phyloP scores from a whole-genome alignment of 2,113 vertebrate genomes.

The Copsychus sechellarum region DNA sequence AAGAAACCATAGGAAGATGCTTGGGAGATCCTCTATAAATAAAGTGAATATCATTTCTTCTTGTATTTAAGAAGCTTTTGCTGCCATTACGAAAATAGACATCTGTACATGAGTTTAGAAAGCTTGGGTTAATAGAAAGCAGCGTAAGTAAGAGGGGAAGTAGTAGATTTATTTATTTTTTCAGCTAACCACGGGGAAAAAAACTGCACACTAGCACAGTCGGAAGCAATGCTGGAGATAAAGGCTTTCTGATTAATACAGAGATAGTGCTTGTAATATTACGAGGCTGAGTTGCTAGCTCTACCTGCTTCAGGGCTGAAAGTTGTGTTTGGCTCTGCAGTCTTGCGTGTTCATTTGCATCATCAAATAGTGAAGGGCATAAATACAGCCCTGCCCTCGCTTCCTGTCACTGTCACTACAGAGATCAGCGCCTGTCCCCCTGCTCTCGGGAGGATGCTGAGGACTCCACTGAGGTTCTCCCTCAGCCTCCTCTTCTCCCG shows the following conservation, averaged over 20 bases:
- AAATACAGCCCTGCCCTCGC: background rate
- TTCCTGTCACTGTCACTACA: background rate
- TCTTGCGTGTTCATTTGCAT: background rate
- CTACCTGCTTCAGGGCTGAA: background rate
- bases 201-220: background rate
- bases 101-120: background rate
- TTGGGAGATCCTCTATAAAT: background rate
- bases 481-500: background rate
- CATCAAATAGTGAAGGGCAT: background rate
- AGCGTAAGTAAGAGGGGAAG: background rate
- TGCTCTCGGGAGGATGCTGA: background rate
- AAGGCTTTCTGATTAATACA: background rate
- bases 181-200: background rate
- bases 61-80: background rate
- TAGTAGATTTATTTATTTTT: background rate
- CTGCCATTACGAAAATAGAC: background rate
- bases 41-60: background rate
- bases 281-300: background rate
- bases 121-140: background rate
- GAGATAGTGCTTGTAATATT: background rate
- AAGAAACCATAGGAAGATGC: background rate
- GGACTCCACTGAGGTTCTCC: fast-evolving
- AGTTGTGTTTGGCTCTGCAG: background rate
- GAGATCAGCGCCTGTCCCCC: fast-evolving
- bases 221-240: background rate